Evolutionary conservation across 2,113 vertebrate genomes (phyloP), one percentile per base, ranked within the genome.

Genomic region (Ariopsis seemanni): DNA sequence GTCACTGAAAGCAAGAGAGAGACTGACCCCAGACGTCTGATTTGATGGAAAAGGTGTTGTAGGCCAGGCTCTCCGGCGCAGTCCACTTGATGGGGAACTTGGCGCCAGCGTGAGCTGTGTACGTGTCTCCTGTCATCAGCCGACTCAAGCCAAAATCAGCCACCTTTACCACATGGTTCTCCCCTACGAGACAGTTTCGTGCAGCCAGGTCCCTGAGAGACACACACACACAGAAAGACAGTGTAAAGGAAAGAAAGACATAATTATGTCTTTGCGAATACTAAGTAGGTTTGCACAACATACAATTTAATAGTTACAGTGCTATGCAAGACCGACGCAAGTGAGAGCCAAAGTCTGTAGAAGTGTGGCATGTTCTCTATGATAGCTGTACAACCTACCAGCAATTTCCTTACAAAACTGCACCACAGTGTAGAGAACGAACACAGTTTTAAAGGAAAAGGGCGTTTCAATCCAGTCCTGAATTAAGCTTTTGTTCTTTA

Each of bases 51-150:
- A 99, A 99, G 81, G 98, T 99, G 93, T 99, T 99, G 88, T 99
- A 99, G 27, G 99, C 99, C 80, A 99, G 95, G 93, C 98, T 99
- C 92, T 99, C 99, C 0, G 99, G 99, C 48, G 98, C 99, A 0
- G 99, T 99, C 99, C 99, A 99, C 58, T 99, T 99, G 92, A 99
- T 99, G 74, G 99, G 98, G 92, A 99, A 99, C 91, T 99, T 99
- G 91, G 99, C 99, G 80, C 99, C 99, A 27, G 99, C 99, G 1
- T 99, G 99, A 89, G 98, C 98, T n/a, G 97, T 99, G 92, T 99
- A 99, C 2, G 98, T 99, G 86, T 99, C 98, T 60, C 98, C 98
- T 1, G 98, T 99, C 98, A 99, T 99, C 89, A 99, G 90, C 80
- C 98, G 94, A 92, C 98, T 99, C 83, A 99, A 91, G 58, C 98